Evolutionary conservation across 2,888 invertebrate species (phyloP).

Genomic region (Spilarctia lutea): DNA sequence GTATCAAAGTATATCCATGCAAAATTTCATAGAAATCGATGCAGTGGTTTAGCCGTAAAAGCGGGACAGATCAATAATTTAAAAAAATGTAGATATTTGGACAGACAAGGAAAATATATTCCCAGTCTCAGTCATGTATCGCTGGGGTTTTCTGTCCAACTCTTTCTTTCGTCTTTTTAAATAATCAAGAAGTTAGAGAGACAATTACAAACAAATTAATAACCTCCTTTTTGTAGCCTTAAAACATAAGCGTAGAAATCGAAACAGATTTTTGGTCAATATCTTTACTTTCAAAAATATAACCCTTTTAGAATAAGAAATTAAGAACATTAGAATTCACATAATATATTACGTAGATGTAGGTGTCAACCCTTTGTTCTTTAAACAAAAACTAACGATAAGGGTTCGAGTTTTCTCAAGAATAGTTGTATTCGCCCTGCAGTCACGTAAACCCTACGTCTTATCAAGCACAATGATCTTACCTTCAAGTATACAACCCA

Average conservation of each 20-base stretch:
- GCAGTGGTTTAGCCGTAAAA: too few species aligned
- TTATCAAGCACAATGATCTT: conserved; percentile 4
- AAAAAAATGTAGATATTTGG: too few species aligned
- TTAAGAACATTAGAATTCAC: neutral
- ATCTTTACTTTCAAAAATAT: neutral
- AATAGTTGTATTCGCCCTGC: conserved; percentile 1
- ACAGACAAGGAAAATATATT: too few species aligned
- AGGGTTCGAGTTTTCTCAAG: conserved; percentile 9
- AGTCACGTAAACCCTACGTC: neutral
- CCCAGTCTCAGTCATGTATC: neutral
- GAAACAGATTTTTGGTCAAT: neutral
- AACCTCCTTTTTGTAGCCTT: neutral
- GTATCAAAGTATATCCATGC: too few species aligned
- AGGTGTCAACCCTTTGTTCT: conserved; percentile 7
- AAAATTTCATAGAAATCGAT: too few species aligned
- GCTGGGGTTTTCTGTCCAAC: neutral
- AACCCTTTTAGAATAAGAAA: neutral
- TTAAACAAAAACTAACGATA: conserved; percentile 8
- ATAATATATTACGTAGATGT: neutral
- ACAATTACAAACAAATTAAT: neutral
- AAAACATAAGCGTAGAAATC: neutral
- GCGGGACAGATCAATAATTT: too few species aligned
- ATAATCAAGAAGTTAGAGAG: neutral
- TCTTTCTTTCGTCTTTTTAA: neutral
- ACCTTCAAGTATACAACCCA: neutral